Conservation (phyloP, 2,888 invertebrate species). For the Zele albiditarsus region DNA sequence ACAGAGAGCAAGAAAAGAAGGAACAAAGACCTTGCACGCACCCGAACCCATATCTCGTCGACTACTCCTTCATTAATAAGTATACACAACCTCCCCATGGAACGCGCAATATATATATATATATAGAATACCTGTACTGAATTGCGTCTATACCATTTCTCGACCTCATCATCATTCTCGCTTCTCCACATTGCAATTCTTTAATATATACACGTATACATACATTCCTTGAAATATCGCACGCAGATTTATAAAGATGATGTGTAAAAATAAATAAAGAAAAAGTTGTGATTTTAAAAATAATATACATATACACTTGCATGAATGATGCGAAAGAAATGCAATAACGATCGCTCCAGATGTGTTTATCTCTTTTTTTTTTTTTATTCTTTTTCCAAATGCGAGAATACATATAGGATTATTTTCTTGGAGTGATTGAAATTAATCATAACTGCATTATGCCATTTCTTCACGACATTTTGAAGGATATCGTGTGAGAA, state of each 20-base stretch:
- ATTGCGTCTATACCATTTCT: slow-evolving; percentile 21
- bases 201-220: not conserved
- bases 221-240: not conserved
- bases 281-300: slow-evolving; percentile 19
- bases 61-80: slow-evolving; percentile 42
- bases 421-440: not conserved
- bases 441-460: not conserved
- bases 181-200: slow-evolving; percentile 34
- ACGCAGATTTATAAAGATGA: not conserved
- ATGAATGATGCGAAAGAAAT: slow-evolving; percentile 20
- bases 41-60: slow-evolving; percentile 32
- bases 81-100: slow-evolving; percentile 36
- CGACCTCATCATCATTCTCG: slow-evolving; percentile 40
- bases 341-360: not conserved
- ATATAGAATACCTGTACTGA: not conserved
- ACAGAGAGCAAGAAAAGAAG: slow-evolving; percentile 24
- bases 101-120: slow-evolving; percentile 1
- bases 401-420: not conserved
- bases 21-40: slow-evolving; percentile 40
- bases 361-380: not conserved
- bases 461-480: not conserved
- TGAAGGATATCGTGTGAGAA: not conserved
- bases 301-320: slow-evolving; percentile 9
- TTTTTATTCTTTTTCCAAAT: not conserved
- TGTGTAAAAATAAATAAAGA: not conserved